phyloP scores from a whole-genome alignment of 2,888 invertebrate genomes.

The Mylabris sibirica region DNA sequence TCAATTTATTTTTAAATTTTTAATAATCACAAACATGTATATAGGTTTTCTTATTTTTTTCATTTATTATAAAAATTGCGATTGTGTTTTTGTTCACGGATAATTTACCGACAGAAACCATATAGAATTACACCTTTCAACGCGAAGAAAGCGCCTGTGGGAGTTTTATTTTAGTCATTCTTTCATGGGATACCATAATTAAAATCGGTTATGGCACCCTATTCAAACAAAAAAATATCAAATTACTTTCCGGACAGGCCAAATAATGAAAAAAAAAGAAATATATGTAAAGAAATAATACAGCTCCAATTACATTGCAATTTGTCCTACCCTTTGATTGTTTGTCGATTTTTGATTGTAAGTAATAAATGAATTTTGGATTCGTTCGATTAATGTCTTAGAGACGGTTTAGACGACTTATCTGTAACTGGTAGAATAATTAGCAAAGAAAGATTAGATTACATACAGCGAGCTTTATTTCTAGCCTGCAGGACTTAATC shows the following conservation, averaged over 20 bases:
- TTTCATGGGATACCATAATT: constrained; percentile 35
- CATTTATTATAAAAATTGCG: constrained; percentile 24
- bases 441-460: constrained; percentile 50
- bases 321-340: neutral
- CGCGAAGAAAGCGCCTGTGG: constrained; percentile 32
- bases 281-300: neutral
- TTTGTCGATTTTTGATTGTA: constrained; percentile 8
- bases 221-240: constrained; percentile 35
- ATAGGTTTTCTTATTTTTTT: neutral
- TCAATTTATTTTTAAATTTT: constrained; percentile 11
- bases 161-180: constrained; percentile 36
- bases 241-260: constrained; percentile 33
- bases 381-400: constrained; percentile 6
- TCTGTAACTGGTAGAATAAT: constrained; percentile 42
- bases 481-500: constrained; percentile 42
- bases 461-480: constrained; percentile 46
- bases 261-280: constrained; percentile 1
- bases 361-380: neutral
- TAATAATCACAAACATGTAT: constrained; percentile 5
- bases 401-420: constrained; percentile 31
- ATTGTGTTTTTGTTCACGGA: constrained; percentile 28
- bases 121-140: constrained; percentile 31
- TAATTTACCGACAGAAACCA: constrained; percentile 30
- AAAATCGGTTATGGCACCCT: constrained; percentile 35
- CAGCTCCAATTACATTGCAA: constrained; percentile 11